Percentiles rank a stretch among this genome's conserved stretches.
Conservation (phyloP, 1,140 invertebrate genomes). For the Calephelis virginiensis region DNA sequence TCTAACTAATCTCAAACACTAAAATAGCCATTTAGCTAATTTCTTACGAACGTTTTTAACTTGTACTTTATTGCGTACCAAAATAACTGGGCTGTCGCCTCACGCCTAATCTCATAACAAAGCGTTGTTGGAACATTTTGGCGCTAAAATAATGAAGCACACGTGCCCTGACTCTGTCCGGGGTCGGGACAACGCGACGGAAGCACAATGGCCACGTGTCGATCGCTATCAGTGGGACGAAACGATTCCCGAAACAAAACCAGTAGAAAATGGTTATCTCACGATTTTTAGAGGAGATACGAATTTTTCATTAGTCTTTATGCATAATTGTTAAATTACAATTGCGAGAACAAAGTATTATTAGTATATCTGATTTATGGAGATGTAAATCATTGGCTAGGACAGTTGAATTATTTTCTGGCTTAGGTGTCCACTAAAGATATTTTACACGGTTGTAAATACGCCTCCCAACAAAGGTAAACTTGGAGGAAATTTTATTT, state of each 20-base stretch:
- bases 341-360: too few relatives aligned
- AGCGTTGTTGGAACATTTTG: slow-evolving; percentile 72
- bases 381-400: too few relatives aligned
- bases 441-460: too few relatives aligned
- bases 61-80: slow-evolving; percentile 7
- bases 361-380: too few relatives aligned
- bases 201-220: slow-evolving; percentile 36
- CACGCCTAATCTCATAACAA: slow-evolving; percentile 73
- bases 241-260: slow-evolving; percentile 43
- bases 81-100: slow-evolving; percentile 24
- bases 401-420: too few relatives aligned
- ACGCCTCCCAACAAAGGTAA: too few relatives aligned
- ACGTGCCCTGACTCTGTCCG: slow-evolving; percentile 44
- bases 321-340: too few relatives aligned
- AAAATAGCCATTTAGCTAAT: slow-evolving; percentile 17
- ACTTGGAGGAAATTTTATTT: too few relatives aligned
- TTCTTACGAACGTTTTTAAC: slow-evolving; percentile 5
- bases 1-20: slow-evolving; percentile 22
- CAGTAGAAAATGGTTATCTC: slow-evolving; percentile 4
- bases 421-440: too few relatives aligned
- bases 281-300: background rate
- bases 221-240: slow-evolving; percentile 56
- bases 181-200: slow-evolving; percentile 45
- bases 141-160: slow-evolving; percentile 73
- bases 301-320: too few relatives aligned